Evolutionary conservation across 2,797 vertebrate genomes (phyloP), one percentile per base, ranked within the genome.

Genomic region (Cossypha dichroa): DNA sequence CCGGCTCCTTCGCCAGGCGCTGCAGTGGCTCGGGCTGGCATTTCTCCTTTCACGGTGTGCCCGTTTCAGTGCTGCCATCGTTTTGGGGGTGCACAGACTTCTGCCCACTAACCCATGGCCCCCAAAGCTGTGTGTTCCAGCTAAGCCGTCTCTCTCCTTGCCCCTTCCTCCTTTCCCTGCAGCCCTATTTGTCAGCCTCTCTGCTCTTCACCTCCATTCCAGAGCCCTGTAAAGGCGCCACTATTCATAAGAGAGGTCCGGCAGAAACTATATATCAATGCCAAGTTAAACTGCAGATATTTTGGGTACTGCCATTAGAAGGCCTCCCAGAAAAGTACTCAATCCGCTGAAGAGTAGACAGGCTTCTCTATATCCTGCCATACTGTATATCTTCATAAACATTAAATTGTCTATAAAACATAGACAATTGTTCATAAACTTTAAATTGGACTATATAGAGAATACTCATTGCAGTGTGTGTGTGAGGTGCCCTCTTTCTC

Each of bases 221-320:
- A 48, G 52, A 64, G 33, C 28, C n/a, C 29, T 29, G 0, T 4
- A 18, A 25, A 33, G 36, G n/a, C 43, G 54, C 23, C 15, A 11
- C 23, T 7, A 0, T 58, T 15, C 2, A 2, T 13, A 5, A 15
- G 17, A 10, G 23, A 5, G 5, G 13, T 3, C 14, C 0, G 0
- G 15, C 81, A 76, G 29, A 56, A 70, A 63, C n/a, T 3, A 4
- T 5, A 1, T 4, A 14, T 31, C 11, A 0, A 11, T 29, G 6
- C 34, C 17, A 3, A 6, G 21, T 21, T 10, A 31, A 23, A 13
- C 1, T 1, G 21, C 45, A 26, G 26, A 15, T 59, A 31, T 20
- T 41, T 15, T 18, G 3, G 15, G 20, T 13, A 5, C 11, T 15
- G 17, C 41, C 19, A 1, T 28, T 33, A 19, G 36, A 82, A 29